These are phyloP conservation scores for Bombus picipes DNA, from an alignment of 1,140 invertebrate species.

Conservation along the genomic window DNA sequence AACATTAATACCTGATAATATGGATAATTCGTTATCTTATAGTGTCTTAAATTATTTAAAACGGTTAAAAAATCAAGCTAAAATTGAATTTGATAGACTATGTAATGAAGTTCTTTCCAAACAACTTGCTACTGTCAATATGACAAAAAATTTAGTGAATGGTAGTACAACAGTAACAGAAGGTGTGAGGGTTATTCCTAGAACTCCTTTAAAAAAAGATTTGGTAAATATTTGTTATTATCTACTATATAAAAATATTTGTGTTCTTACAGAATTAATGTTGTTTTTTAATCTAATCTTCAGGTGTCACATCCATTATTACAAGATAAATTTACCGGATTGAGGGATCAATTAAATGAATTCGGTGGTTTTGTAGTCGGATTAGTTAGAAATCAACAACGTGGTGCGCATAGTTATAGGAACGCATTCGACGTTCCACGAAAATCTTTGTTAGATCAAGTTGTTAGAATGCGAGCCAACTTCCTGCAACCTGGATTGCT, in stretches of 20 bases:
- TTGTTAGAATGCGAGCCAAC: constrained; percentile 96
- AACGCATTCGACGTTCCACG: constrained; percentile 98
- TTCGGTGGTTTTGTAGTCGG: constrained; percentile 93
- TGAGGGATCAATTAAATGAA: constrained; percentile 93
- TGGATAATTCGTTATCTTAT: constrained; percentile 96
- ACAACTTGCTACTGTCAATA: constrained; percentile 81
- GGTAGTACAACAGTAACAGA: constrained; percentile 83
- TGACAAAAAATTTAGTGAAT: constrained; percentile 82
- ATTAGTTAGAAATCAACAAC: constrained; percentile 84
- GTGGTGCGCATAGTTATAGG: constrained; percentile 90
- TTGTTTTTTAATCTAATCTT: constrained; percentile 20
- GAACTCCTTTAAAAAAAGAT: constrained; percentile 88
- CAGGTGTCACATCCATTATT: constrained; percentile 88
- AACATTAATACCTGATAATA: constrained; percentile 93
- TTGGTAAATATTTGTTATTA: constrained; percentile 81
- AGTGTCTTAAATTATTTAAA: constrained; percentile 97
- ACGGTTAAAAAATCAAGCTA: constrained; percentile 97
- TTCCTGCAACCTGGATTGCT: constrained; percentile 92
- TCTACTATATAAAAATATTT: neutral
- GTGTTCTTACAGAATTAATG: neutral
- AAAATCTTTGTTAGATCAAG: constrained; percentile 94
- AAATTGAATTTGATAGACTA: constrained; percentile 96
- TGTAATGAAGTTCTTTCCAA: constrained; percentile 88
- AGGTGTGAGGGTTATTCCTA: constrained; percentile 88
- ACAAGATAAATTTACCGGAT: constrained; percentile 90